A percentile compares a stretch with the other conserved stretches of the same genome.
Evolutionary conservation across 2,797 vertebrate species (phyloP).

Genomic region (Naso thynnoides): DNA sequence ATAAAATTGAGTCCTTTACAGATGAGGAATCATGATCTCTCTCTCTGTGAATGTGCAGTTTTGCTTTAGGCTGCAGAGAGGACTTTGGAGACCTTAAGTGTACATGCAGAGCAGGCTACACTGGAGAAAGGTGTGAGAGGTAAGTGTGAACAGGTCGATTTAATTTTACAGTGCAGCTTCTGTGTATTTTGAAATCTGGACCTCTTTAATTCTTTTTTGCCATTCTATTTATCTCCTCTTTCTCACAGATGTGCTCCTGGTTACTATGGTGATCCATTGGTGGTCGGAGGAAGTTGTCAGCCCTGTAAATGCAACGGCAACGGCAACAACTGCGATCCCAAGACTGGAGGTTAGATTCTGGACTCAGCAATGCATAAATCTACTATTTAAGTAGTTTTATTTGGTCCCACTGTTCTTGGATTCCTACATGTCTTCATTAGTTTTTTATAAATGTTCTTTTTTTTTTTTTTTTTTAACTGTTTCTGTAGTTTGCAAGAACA

Average conservation of each 20-base stretch:
- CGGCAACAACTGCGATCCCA: conserved; percentile 86
- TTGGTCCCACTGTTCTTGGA: background rate
- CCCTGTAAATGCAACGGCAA: conserved; percentile 92
- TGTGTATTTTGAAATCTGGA: background rate
- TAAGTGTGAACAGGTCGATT: conserved; percentile 64
- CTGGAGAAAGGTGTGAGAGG: conserved; percentile 90
- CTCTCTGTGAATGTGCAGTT: conserved; percentile 83
- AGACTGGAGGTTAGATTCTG: conserved; percentile 89
- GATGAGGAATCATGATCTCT: conserved; percentile 7
- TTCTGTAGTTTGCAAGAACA: conserved; percentile 90
- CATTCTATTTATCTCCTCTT: conserved; percentile 23
- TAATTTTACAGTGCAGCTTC: background rate
- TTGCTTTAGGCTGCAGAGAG: conserved; percentile 90
- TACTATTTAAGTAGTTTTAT: background rate
- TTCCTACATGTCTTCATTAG: background rate
- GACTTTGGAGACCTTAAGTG: conserved; percentile 85
- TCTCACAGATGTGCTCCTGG: conserved; percentile 91
- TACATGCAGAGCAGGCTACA: conserved; percentile 90
- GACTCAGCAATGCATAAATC: background rate
- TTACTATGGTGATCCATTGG: conserved; percentile 92
- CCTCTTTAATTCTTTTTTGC: background rate
- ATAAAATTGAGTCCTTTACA: background rate
- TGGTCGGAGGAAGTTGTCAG: conserved; percentile 86
- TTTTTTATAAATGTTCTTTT: background rate
- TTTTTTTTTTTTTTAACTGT: background rate